Base-by-base conservation (phyloP, 2,888 invertebrate species). In the Athripsodes cinereus region DNA sequence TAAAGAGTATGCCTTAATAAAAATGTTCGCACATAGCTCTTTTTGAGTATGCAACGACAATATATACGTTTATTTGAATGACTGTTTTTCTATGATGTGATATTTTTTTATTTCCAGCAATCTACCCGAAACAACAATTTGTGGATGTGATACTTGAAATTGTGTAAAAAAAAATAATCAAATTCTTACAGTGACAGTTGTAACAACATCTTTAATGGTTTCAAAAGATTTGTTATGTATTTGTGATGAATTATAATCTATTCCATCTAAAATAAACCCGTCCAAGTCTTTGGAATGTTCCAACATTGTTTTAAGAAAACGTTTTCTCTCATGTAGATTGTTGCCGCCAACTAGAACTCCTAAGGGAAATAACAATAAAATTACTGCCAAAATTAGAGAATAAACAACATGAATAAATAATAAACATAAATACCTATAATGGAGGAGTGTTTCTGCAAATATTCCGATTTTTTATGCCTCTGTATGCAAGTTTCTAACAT, bases 211-310 rank as follows among this genome's bases (percentile, higher is more conserved):
- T 49, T 58, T 51, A 19, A 58, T 48, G 31, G 35, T 6, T 40
- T 52, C 51, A 40, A 59, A 54, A 47, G 52, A 52, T 46, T 57
- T 54, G 63, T 79, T 69, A 67, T 84, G 74, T 61, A 81, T 72
- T 64, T 82, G 72, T 65, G 84, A 74, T 62, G 90, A 88, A 67
- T 88, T 87, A 66, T 83, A 85, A 65, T 90, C 88, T 56, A 95
- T 80, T 1, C 95, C 94, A 68, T 92, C 90, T 47, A 96, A 80
- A 1, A 92, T 79, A 70, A 86, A 88, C 2, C 95, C 96, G 57
- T 75, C 74, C 54, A 90, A 71, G 57, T 77, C 70, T 19, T 84
- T 71, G 13, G 71, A 72, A 62, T 84, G 73, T 52, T 78, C 72
- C 22, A 86, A 73, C 57, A 84, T 67, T 60, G 81, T 80, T 63